Percentiles rank a stretch among this genome's conserved stretches.
Conservation (phyloP, 2,797 vertebrate genomes). For the Vultur gryphus region DNA sequence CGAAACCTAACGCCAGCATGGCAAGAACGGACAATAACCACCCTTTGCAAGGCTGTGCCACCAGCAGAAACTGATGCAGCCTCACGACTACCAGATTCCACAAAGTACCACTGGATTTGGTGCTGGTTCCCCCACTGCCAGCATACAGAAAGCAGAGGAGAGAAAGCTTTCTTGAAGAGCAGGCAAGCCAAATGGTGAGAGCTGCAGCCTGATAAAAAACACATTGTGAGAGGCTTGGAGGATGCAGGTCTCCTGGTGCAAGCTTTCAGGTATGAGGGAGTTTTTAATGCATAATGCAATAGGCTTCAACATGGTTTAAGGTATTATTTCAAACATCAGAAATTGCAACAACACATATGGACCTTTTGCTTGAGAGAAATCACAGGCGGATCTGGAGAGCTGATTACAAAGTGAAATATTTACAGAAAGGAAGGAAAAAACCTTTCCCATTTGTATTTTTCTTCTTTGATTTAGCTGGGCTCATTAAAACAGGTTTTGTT, state of each 20-base stretch:
- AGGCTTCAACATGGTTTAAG: not conserved
- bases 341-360: not conserved
- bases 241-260: not conserved
- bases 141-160: not conserved
- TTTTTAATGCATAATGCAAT: not conserved
- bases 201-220: not conserved
- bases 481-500: slow-evolving; percentile 37
- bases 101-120: not conserved
- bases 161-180: not conserved
- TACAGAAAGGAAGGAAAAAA: not conserved
- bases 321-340: not conserved
- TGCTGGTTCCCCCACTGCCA: not conserved
- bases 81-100: not conserved
- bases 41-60: not conserved
- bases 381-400: not conserved
- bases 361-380: not conserved
- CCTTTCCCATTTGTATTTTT: not conserved
- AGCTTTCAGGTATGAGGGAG: not conserved
- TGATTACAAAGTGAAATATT: not conserved
- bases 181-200: not conserved
- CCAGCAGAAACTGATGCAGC: not conserved
- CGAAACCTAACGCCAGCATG: not conserved
- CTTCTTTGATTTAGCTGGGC: not conserved
- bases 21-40: not conserved
- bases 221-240: not conserved